phyloP scores from a whole-genome alignment of 1,140 invertebrate species.

The Planococcus citri region DNA sequence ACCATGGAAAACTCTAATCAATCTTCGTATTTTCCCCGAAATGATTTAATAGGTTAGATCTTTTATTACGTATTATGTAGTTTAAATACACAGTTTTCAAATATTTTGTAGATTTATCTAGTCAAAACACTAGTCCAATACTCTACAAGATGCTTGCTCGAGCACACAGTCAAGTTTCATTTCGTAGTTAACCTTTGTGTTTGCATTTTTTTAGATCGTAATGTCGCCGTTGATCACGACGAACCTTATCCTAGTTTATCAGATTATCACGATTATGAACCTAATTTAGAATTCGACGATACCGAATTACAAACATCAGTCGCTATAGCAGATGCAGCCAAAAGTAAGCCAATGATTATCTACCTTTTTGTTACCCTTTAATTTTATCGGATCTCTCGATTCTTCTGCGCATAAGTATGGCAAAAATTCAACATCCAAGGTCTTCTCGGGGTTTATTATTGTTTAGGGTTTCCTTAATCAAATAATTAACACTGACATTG shows the following conservation, averaged over 20 bases:
- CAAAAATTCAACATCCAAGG: too few relatives aligned
- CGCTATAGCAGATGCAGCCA: conserved; percentile 30
- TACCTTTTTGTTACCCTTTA: too few relatives aligned
- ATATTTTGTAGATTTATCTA: background rate
- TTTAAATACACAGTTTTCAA: too few relatives aligned
- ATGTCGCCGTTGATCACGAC: conserved; percentile 36
- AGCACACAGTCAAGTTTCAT: too few relatives aligned
- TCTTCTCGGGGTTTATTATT: too few relatives aligned
- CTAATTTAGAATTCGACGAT: conserved; percentile 90
- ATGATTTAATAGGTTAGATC: background rate
- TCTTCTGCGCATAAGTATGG: too few relatives aligned
- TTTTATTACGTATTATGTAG: background rate
- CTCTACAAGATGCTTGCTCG: too few relatives aligned
- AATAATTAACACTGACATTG: too few relatives aligned
- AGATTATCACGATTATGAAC: conserved; percentile 85
- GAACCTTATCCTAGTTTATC: conserved; percentile 78
- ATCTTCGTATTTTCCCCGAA: background rate
- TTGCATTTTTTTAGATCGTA: background rate
- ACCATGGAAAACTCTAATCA: conserved; percentile 1
- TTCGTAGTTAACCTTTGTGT: background rate
- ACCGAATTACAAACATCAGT: conserved; percentile 60
- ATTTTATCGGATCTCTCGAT: too few relatives aligned
- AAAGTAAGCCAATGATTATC: conserved; percentile 10
- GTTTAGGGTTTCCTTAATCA: too few relatives aligned
- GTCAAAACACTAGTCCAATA: too few relatives aligned